Conservation (phyloP, 1,140 invertebrate genomes). For the Pseudomyrmex gracilis region DNA sequence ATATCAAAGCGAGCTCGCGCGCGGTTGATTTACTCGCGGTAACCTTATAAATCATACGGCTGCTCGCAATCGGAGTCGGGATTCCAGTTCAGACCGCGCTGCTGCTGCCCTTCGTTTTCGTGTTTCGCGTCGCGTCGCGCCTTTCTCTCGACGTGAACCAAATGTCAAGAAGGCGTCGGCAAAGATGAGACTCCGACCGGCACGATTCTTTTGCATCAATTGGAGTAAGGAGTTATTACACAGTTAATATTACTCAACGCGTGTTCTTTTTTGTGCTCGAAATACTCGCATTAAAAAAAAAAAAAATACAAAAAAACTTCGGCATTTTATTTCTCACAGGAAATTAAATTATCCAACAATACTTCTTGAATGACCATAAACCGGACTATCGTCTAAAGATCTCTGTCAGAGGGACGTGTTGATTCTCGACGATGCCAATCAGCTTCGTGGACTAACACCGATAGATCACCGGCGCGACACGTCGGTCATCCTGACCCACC, state of each 20-base stretch:
- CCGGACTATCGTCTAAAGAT: not conserved
- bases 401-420: slow-evolving; percentile 35
- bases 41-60: slow-evolving; percentile 63
- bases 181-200: slow-evolving; percentile 29
- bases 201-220: slow-evolving; percentile 15
- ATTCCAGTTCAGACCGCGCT: slow-evolving; percentile 34
- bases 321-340: not conserved
- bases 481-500: slow-evolving; percentile 36
- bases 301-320: not conserved
- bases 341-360: slow-evolving; percentile 6
- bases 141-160: slow-evolving; percentile 61
- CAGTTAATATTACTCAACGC: not conserved
- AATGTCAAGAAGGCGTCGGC: slow-evolving; percentile 61
- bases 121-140: slow-evolving; percentile 66
- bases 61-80: slow-evolving; percentile 53
- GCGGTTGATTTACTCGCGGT: slow-evolving; percentile 55
- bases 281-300: no score
- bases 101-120: slow-evolving; percentile 43
- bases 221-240: not conserved
- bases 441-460: slow-evolving; percentile 36
- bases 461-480: slow-evolving; percentile 53
- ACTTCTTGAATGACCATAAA: not conserved
- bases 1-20: slow-evolving; percentile 63
- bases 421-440: slow-evolving; percentile 57
- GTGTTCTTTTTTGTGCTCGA: no score